These are phyloP conservation scores for Phoxinus dragarum DNA, from an alignment of 2,797 vertebrate genomes.

Conservation along the genomic window DNA sequence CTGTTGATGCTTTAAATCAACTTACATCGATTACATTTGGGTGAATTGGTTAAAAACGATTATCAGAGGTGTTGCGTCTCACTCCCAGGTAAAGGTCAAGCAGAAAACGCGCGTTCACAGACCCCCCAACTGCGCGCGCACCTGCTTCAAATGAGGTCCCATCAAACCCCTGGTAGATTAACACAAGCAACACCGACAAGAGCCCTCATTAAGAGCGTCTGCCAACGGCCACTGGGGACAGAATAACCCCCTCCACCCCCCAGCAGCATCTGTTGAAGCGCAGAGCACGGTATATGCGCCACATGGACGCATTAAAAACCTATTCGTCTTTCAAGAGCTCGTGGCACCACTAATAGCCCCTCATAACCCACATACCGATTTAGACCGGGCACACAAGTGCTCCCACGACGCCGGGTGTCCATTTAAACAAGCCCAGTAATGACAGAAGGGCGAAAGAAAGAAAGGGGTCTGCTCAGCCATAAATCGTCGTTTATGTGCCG, in stretches of 20 bases:
- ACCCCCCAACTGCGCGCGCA: conserved; percentile 6
- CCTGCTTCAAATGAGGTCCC: conserved; percentile 25
- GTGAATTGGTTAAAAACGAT: neutral
- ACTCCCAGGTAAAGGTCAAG: conserved; percentile 48
- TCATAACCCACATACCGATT: conserved; percentile 66
- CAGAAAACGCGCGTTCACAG: conserved; percentile 32
- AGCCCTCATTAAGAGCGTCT: conserved; percentile 58
- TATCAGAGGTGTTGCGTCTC: neutral
- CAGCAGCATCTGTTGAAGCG: conserved; percentile 67
- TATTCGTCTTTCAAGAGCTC: conserved; percentile 65
- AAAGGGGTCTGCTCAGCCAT: conserved; percentile 26
- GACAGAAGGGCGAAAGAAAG: conserved; percentile 70
- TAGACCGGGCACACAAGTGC: conserved; percentile 46
- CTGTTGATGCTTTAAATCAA: conserved; percentile 36
- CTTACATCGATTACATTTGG: conserved; percentile 1
- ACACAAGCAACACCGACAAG: conserved; percentile 49
- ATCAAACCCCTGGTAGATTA: conserved; percentile 40
- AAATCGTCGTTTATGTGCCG: conserved; percentile 46
- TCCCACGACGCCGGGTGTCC: conserved; percentile 64
- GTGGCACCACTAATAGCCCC: conserved; percentile 64
- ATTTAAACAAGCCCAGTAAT: conserved; percentile 73
- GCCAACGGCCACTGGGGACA: conserved; percentile 57
- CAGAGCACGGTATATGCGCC: conserved; percentile 59
- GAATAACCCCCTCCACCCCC: conserved; percentile 55
- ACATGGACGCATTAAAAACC: conserved; percentile 68